Evolutionary conservation across 2,888 invertebrate genomes (phyloP).

Genomic region (Taphrorychus bicolor): DNA sequence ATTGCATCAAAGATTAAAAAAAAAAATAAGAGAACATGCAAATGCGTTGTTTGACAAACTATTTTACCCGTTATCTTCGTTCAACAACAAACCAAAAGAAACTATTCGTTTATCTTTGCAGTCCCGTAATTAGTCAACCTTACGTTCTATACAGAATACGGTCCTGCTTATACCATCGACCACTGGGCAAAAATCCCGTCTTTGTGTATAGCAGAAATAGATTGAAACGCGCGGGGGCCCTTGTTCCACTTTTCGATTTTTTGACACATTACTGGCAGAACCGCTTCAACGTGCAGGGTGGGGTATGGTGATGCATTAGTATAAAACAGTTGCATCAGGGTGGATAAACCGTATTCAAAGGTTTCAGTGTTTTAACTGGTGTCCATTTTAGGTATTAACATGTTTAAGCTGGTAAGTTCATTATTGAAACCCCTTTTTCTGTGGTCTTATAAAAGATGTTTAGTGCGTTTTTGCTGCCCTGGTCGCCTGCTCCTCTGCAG

Average conservation of each 20-base stretch:
- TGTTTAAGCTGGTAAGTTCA: conserved; percentile 37
- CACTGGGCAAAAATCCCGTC: not conserved
- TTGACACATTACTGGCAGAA: conserved; percentile 21
- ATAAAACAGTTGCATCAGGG: conserved; percentile 30
- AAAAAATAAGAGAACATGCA: no score
- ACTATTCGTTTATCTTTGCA: no score
- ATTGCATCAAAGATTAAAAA: not conserved
- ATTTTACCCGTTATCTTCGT: no score
- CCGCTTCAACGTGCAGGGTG: not conserved
- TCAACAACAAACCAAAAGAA: no score
- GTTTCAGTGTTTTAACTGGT: not conserved
- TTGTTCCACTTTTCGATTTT: conserved; percentile 37
- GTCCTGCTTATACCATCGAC: not conserved
- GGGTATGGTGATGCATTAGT: conserved; percentile 12
- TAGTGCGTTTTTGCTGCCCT: conserved; percentile 29
- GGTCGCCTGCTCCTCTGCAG: conserved; percentile 26
- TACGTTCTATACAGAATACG: not conserved
- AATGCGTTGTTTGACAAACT: no score
- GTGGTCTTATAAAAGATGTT: not conserved
- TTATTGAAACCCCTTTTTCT: not conserved
- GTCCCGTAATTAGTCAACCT: no score
- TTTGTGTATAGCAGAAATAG: not conserved
- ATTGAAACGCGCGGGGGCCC: conserved; percentile 22
- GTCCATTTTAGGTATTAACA: conserved; percentile 9
- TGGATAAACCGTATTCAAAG: not conserved